These are phyloP conservation scores for Genyomyrus donnyi DNA, from an alignment of 2,113 vertebrate species.

Conservation along the genomic window DNA sequence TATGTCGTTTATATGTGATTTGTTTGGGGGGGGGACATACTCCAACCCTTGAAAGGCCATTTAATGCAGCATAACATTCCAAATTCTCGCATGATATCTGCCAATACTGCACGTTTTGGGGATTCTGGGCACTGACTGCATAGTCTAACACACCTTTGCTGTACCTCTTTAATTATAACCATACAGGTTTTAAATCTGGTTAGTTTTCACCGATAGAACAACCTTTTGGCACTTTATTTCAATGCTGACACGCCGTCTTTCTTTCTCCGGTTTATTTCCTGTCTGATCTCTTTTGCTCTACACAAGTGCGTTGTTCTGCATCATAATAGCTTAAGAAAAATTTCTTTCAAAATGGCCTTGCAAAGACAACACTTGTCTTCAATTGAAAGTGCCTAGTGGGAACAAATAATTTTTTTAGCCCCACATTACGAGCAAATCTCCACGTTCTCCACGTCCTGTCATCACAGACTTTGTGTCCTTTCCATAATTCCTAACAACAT, in stretches of 20 bases:
- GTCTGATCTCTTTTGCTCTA: neutral
- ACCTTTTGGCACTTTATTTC: neutral
- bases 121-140: neutral
- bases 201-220: neutral
- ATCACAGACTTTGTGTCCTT: neutral
- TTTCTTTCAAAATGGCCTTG: neutral
- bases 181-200: neutral
- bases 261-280: neutral
- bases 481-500: neutral
- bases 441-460: neutral
- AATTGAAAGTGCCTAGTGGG: neutral
- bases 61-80: neutral
- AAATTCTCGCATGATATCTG: neutral
- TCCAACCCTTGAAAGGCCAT: neutral
- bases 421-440: neutral
- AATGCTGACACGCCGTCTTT: neutral
- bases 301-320: neutral
- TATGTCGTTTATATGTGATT: neutral
- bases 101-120: neutral
- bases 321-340: neutral
- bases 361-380: neutral
- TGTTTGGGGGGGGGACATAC: neutral
- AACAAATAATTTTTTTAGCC: neutral
- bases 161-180: neutral
- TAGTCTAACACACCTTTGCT: neutral